Evolutionary conservation across 2,888 invertebrate species (phyloP).

Genomic region (Catocala fraxini): DNA sequence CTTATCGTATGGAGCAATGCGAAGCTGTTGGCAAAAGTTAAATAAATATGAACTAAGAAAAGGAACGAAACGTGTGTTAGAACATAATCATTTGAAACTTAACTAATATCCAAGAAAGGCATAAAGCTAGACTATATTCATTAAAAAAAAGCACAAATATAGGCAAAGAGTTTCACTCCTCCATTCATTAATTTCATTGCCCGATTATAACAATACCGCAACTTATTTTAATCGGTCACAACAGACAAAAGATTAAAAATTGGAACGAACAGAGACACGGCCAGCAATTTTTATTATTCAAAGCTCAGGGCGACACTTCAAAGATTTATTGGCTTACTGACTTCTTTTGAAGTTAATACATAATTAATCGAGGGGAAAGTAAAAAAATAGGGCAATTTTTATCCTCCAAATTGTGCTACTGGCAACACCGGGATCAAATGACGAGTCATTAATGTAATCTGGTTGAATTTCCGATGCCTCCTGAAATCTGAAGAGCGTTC

Average conservation of each 20-base stretch:
- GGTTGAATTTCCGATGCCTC: conserved; percentile 10
- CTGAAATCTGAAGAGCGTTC: conserved; percentile 25
- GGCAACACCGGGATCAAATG: conserved; percentile 35
- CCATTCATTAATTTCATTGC: neutral
- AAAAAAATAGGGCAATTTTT: conserved; percentile 41
- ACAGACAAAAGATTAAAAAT: conserved; percentile 30
- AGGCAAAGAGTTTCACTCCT: too few species aligned
- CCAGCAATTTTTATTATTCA: conserved; percentile 42
- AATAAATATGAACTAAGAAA: too few species aligned
- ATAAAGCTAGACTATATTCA: too few species aligned
- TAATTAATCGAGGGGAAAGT: conserved; percentile 48
- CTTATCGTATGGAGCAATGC: too few species aligned
- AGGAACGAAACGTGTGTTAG: too few species aligned
- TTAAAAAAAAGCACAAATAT: too few species aligned
- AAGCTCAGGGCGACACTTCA: conserved; percentile 27
- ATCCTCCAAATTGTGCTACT: conserved; percentile 22
- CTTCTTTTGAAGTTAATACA: conserved; percentile 55
- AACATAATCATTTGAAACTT: too few species aligned
- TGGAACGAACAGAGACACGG: conserved; percentile 33
- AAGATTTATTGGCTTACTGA: conserved; percentile 52
- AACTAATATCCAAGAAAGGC: too few species aligned
- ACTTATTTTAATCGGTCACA: conserved; percentile 1
- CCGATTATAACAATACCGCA: neutral
- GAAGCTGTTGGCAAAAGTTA: too few species aligned
- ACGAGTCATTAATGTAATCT: conserved; percentile 46